Percentiles rank a stretch among this genome's conserved stretches.
These are phyloP conservation scores for Acleris sparsana DNA, from an alignment of 2,888 invertebrate genomes.

Conservation along the genomic window DNA sequence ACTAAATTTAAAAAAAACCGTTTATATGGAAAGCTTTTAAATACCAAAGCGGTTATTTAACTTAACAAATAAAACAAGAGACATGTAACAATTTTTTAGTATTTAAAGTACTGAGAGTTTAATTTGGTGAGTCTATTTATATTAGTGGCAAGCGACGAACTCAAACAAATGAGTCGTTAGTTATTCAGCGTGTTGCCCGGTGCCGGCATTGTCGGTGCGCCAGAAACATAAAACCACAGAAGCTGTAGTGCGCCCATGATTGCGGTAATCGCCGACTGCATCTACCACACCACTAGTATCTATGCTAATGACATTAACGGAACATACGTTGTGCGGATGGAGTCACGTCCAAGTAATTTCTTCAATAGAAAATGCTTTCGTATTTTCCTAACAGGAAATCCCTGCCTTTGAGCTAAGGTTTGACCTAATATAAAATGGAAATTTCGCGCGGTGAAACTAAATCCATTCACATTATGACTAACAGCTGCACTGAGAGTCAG, in stretches of 20 bases:
- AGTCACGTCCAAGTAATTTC: slow-evolving; percentile 22
- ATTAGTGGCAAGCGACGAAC: background rate
- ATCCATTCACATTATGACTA: slow-evolving; percentile 19
- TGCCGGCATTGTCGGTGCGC: slow-evolving; percentile 19
- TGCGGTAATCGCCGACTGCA: slow-evolving; percentile 38
- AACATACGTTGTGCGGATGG: slow-evolving; percentile 15
- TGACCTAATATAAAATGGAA: slow-evolving; percentile 28
- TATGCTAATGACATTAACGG: slow-evolving; percentile 36
- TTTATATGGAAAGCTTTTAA: too few species aligned
- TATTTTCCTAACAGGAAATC: slow-evolving; percentile 22
- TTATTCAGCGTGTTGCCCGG: slow-evolving; percentile 17
- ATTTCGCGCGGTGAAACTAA: slow-evolving; percentile 24
- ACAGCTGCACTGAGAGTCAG: too few species aligned
- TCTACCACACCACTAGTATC: slow-evolving; percentile 32
- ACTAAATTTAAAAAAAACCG: too few species aligned
- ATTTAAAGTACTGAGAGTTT: background rate
- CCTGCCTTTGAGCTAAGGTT: slow-evolving; percentile 3
- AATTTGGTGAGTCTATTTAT: background rate
- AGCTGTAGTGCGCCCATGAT: slow-evolving; percentile 25
- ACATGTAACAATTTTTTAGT: too few species aligned
- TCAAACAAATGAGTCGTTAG: slow-evolving; percentile 19
- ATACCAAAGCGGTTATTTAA: too few species aligned
- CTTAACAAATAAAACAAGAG: too few species aligned
- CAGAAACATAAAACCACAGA: slow-evolving; percentile 32
- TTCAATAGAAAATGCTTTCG: slow-evolving; percentile 11